Percentiles rank a stretch among this genome's conserved stretches.
These are phyloP conservation scores for Limnephilus rhombicus DNA, from an alignment of 2,888 invertebrate genomes.

Conservation along the genomic window DNA sequence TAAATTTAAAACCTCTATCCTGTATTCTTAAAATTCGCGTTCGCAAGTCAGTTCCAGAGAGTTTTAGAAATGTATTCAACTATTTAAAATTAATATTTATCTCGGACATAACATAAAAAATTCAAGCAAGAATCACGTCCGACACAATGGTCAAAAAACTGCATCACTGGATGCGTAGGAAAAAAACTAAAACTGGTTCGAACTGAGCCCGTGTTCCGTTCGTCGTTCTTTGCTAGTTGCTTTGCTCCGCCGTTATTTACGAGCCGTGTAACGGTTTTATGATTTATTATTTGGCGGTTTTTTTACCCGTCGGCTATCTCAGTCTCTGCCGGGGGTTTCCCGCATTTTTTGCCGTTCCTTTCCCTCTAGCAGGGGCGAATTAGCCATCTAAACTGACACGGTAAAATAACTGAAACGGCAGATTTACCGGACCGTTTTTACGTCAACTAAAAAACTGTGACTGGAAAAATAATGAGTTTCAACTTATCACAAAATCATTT, in stretches of 20 bases:
- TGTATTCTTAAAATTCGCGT: too few relatives aligned
- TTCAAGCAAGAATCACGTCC: not conserved
- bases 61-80: too few relatives aligned
- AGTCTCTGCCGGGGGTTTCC: constrained; percentile 56
- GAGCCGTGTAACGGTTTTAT: constrained; percentile 63
- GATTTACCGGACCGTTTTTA: too few relatives aligned
- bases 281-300: constrained; percentile 63
- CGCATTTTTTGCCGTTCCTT: constrained; percentile 50
- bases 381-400: not conserved
- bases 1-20: too few relatives aligned
- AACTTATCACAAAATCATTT: too few relatives aligned
- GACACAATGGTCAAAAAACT: constrained; percentile 18
- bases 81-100: too few relatives aligned
- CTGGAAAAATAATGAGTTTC: too few relatives aligned
- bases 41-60: too few relatives aligned
- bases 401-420: not conserved
- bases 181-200: not conserved
- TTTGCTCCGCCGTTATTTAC: constrained; percentile 59
- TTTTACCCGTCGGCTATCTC: constrained; percentile 61
- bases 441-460: too few relatives aligned
- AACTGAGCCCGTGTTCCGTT: constrained; percentile 10
- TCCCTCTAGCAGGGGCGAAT: constrained; percentile 19
- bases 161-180: constrained; percentile 1
- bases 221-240: constrained; percentile 31
- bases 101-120: not conserved